These are phyloP conservation scores for Diarsia brunnea DNA, from an alignment of 2,888 invertebrate species.

Conservation along the genomic window DNA sequence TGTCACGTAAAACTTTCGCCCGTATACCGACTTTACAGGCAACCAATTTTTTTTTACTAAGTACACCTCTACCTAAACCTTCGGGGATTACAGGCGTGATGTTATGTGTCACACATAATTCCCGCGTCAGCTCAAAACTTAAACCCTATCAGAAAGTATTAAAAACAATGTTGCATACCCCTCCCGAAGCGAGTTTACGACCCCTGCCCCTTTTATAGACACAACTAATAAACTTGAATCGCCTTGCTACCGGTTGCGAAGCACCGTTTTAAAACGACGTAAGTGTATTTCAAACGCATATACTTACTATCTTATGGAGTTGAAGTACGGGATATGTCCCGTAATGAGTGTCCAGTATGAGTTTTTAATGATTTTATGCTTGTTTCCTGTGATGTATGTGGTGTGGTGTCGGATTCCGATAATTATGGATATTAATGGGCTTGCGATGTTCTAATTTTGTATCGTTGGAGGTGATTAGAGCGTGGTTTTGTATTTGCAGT, in stretches of 20 bases:
- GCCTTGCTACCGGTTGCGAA: constrained; percentile 76
- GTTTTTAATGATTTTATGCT: constrained; percentile 61
- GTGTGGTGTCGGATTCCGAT: constrained; percentile 47
- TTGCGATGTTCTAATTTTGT: constrained; percentile 37
- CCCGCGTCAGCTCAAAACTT: constrained; percentile 39
- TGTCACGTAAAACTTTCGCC: no score
- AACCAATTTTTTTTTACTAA: no score
- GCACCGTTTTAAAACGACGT: constrained; percentile 53
- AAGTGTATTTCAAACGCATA: constrained; percentile 25
- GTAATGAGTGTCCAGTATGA: constrained; percentile 61
- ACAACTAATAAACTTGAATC: constrained; percentile 87
- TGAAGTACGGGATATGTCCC: not conserved
- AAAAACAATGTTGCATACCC: constrained; percentile 82
- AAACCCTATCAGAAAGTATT: constrained; percentile 70
- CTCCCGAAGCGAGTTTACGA: constrained; percentile 78
- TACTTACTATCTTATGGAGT: constrained; percentile 42
- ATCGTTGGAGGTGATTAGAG: constrained; percentile 36
- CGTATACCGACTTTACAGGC: no score
- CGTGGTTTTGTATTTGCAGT: constrained; percentile 2
- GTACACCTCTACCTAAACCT: no score
- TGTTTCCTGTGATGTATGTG: constrained; percentile 60
- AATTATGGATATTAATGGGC: constrained; percentile 54
- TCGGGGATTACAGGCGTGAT: no score
- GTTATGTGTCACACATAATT: not conserved
- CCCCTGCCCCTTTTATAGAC: constrained; percentile 85